These are phyloP conservation scores for Poeciliopsis paucimaculata DNA, from an alignment of 2,797 vertebrate genomes.

Conservation along the genomic window DNA sequence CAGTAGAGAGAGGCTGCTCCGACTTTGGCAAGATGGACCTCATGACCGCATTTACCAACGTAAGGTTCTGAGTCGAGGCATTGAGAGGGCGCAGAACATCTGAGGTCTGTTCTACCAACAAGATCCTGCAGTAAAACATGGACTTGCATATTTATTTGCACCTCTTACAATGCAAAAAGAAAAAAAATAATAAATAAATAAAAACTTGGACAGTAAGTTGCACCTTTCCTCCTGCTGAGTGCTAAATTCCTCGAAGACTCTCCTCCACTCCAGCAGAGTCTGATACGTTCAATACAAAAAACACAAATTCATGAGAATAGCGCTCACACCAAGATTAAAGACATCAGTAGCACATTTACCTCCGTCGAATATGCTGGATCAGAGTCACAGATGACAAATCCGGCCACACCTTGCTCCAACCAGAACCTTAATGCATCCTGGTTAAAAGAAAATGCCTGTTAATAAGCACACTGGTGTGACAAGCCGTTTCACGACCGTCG, in stretches of 20 bases:
- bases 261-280: conserved; percentile 73
- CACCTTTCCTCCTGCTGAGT: conserved; percentile 70
- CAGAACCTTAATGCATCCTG: conserved; percentile 73
- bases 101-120: conserved; percentile 72
- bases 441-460: neutral
- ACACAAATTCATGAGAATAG: neutral
- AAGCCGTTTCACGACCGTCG: neutral
- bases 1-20: conserved; percentile 47
- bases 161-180: neutral
- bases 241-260: conserved; percentile 67
- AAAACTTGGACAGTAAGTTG: neutral
- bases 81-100: conserved; percentile 38
- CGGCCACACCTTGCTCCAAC: conserved; percentile 78
- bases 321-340: neutral
- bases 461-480: neutral
- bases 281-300: conserved; percentile 40
- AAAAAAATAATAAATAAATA: no score
- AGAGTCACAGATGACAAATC: conserved; percentile 80
- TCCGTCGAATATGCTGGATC: conserved; percentile 73
- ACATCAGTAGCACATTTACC: conserved; percentile 56
- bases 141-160: neutral
- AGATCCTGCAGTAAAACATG: conserved; percentile 63
- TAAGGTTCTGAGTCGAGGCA: conserved; percentile 49
- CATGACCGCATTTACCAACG: conserved; percentile 74
- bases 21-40: conserved; percentile 71